phyloP scores from a whole-genome alignment of 1,140 invertebrate species.

The Saccostrea glomerata region DNA sequence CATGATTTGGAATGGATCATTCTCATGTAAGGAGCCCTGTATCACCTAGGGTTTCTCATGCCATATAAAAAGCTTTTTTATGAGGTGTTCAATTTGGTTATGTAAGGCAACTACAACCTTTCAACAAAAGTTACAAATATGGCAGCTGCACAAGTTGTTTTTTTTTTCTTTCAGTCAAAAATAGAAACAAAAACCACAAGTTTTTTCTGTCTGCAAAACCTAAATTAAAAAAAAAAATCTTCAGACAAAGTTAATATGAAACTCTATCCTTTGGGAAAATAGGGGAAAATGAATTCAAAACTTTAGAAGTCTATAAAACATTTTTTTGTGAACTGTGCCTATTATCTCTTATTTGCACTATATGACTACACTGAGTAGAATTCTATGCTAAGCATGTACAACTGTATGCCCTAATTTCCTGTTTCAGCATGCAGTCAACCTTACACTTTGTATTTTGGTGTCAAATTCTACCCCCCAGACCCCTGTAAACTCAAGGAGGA shows the following conservation, averaged over 20 bases:
- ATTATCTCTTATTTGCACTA: no score
- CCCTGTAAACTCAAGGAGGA: slow-evolving; percentile 75
- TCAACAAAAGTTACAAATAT: neutral
- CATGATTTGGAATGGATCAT: neutral
- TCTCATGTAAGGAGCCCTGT: neutral
- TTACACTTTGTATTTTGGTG: slow-evolving; percentile 73
- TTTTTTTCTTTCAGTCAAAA: neutral
- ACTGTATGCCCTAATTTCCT: neutral
- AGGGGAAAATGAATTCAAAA: no score
- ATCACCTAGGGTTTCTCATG: neutral
- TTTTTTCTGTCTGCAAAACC: no score
- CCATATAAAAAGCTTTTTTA: neutral
- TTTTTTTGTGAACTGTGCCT: no score
- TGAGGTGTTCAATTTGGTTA: neutral
- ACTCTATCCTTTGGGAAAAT: no score
- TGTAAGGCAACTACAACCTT: neutral
- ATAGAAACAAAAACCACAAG: no score
- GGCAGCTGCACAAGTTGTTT: neutral
- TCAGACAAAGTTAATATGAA: no score
- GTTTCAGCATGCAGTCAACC: slow-evolving; percentile 67
- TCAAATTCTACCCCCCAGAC: slow-evolving; percentile 76
- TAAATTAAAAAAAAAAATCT: no score
- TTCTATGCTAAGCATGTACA: neutral
- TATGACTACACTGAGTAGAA: no score
- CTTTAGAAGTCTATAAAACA: no score